Evolutionary conservation across 2,113 vertebrate genomes (phyloP).

Genomic region (Pyxicephalus adspersus): DNA sequence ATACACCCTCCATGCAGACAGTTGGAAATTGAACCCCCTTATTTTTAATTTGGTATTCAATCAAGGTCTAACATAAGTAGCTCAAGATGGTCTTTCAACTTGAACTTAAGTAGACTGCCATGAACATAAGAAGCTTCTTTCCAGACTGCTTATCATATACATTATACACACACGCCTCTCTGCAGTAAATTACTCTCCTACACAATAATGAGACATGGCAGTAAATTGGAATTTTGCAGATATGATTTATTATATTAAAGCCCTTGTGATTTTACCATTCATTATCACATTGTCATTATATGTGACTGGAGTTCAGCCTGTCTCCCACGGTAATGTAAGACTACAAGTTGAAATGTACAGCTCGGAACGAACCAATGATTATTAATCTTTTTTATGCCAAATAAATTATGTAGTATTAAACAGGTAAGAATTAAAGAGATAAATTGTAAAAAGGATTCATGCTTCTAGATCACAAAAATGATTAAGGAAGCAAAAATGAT

Average conservation of each 20-base stretch:
- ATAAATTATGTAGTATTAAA: background rate
- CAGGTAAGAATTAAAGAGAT: background rate
- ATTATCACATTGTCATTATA: constrained; percentile 19
- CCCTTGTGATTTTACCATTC: constrained; percentile 11
- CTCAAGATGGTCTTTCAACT: background rate
- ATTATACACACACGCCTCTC: background rate
- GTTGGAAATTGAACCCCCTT: too few species aligned
- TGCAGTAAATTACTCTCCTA: constrained; percentile 19
- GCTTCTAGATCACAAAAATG: too few species aligned
- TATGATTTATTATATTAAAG: background rate
- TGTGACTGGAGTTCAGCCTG: background rate
- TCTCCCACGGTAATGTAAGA: background rate
- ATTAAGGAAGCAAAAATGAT: too few species aligned
- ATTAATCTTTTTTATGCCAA: background rate
- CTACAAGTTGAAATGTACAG: background rate
- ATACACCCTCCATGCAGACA: too few species aligned
- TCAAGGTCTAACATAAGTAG: too few species aligned
- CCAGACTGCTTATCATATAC: background rate
- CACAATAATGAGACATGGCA: constrained; percentile 9
- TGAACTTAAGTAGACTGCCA: background rate
- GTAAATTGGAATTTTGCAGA: background rate
- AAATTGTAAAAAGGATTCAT: background rate
- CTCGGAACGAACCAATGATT: too few species aligned
- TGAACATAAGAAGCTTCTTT: background rate
- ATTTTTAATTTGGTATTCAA: too few species aligned